Base-by-base conservation (phyloP, 2,888 invertebrate species). In the Pomacea canaliculata region DNA sequence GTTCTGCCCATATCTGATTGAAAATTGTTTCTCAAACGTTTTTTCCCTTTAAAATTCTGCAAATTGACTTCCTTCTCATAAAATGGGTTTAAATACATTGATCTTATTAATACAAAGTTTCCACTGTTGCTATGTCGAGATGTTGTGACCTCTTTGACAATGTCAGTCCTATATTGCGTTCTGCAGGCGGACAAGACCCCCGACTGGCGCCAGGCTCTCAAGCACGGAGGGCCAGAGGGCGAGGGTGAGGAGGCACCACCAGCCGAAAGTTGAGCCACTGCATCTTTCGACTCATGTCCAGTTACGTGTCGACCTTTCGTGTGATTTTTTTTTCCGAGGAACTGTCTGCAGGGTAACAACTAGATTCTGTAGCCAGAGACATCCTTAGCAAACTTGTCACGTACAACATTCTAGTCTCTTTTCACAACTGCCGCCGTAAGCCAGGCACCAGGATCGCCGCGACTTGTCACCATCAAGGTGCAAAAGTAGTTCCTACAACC, bases 161-260 rank as follows among this genome's bases (percentile, higher is more conserved):
- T 37, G 37, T 37, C 37, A 37, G 5, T 37, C 3, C 37, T 5
- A 1, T 37, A 37, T 37, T 67, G 46, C 66, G 27, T 48, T 18
- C 63, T 78, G 75, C 81, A 80, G 73, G 73, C 76, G 48, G 51
- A 56, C 51, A 81, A 82, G 71, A 79, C 76, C 62, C 81, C 82
- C 7, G 79, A 81, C 70, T 82, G 82, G 82, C 75, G 81, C 27
- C 75, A 80, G 62, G 78, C 75, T 27, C 79, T 81, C 60, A 82
- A 82, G 67, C 76, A 78, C 16, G 76, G 75, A 51, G 78, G 72
- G 5, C 73, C 76, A 27, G 76, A 76, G 23, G 74, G 68, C 10
- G 79, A 48, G 16, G 78, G 73, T 49, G 80, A 72, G 9, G 80
- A 72, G 12, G 77, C 67, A 18, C 74, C 71, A 37, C 73, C 74